phyloP scores from a whole-genome alignment of 2,113 vertebrate species.

The Seriola quinqueradiata region DNA sequence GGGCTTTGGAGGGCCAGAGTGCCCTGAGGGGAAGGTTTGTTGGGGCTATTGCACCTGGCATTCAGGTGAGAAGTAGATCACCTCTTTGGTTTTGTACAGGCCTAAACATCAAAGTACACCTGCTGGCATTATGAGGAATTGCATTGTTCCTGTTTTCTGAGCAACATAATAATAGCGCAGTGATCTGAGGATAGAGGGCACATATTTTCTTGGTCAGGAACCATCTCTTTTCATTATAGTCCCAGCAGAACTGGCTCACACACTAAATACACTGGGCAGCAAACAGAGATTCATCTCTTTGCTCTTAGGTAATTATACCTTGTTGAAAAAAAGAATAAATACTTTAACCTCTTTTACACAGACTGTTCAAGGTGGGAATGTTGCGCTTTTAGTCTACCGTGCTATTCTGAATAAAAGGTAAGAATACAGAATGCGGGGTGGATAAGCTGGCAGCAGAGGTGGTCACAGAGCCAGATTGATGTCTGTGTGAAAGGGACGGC shows the following conservation, averaged over 20 bases:
- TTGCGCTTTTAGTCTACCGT: too few relatives aligned
- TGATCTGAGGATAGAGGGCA: slow-evolving; percentile 41
- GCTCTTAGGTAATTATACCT: slow-evolving; percentile 48
- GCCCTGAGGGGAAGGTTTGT: slow-evolving; percentile 20
- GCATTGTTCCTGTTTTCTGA: slow-evolving; percentile 30
- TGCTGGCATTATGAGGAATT: slow-evolving; percentile 15
- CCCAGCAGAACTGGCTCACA: slow-evolving; percentile 44
- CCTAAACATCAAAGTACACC: slow-evolving; percentile 27
- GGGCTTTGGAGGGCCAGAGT: slow-evolving; percentile 10
- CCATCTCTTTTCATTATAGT: slow-evolving; percentile 45
- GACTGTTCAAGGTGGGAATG: too few relatives aligned
- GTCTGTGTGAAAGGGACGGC: too few relatives aligned
- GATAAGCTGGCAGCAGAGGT: too few relatives aligned
- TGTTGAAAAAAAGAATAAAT: slow-evolving; percentile 59
- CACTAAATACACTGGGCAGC: slow-evolving; percentile 31
- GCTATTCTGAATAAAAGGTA: too few relatives aligned
- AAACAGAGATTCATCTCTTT: slow-evolving; percentile 41
- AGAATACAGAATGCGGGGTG: too few relatives aligned
- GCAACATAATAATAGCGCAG: slow-evolving; percentile 39
- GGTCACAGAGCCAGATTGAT: too few relatives aligned
- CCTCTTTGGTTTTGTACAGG: slow-evolving; percentile 8
- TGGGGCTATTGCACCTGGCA: slow-evolving; percentile 14
- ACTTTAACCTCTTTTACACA: too few relatives aligned
- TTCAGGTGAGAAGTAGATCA: slow-evolving; percentile 26
- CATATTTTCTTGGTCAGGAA: slow-evolving; percentile 47